Percentiles rank a stretch among this genome's conserved stretches.
These are phyloP conservation scores for Dicrurus megarhynchus DNA, from an alignment of 2,113 vertebrate species.

Conservation along the genomic window DNA sequence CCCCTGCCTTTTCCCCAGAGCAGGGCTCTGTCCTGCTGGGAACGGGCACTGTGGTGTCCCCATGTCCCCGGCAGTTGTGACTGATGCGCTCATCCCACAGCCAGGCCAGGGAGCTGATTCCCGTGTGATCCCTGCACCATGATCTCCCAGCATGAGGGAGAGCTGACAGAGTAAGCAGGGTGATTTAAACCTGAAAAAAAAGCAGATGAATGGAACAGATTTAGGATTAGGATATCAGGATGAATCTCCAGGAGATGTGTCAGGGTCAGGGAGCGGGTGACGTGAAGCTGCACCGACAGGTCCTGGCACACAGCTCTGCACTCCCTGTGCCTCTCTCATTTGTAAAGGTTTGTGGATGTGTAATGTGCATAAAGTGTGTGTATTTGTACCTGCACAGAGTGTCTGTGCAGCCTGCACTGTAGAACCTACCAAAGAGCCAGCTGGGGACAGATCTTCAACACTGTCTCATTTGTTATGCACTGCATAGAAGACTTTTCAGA, in stretches of 20 bases:
- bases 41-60: rapidly evolving
- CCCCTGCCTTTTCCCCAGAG: neutral
- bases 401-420: neutral
- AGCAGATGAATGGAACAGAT: rapidly evolving
- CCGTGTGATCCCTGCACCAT: neutral
- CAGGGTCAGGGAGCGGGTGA: neutral
- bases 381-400: neutral
- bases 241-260: neutral
- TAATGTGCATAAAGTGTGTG: neutral
- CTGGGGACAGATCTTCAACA: neutral
- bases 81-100: neutral
- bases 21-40: neutral
- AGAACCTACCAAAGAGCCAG: neutral
- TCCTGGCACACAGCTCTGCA: neutral
- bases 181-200: neutral
- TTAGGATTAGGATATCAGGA: neutral
- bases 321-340: neutral
- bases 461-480: neutral
- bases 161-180: neutral
- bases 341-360: neutral
- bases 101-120: neutral
- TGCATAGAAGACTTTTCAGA: neutral
- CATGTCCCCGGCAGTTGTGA: neutral
- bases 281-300: rapidly evolving
- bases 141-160: neutral